Percentiles rank a stretch among this genome's conserved stretches.
Conservation (phyloP, 2,888 invertebrate species). For the Drosophila maculinotata region DNA sequence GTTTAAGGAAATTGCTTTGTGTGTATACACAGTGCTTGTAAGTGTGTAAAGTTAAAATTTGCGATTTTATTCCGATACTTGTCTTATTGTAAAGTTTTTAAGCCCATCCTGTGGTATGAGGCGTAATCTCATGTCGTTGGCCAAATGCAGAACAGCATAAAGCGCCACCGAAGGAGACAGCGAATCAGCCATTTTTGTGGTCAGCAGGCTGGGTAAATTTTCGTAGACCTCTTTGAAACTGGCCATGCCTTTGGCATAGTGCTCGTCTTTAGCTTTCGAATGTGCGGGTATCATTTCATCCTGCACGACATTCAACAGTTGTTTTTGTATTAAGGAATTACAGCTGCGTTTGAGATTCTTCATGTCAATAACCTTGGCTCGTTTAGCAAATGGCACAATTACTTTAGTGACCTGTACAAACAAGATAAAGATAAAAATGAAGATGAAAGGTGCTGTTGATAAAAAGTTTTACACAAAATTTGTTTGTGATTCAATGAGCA, state of each 20-base stretch:
- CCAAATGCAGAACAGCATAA: slow-evolving; percentile 92
- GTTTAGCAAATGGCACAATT: slow-evolving; percentile 91
- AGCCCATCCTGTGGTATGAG: slow-evolving; percentile 86
- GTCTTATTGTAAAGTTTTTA: slow-evolving; percentile 86
- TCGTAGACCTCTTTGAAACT: slow-evolving; percentile 87
- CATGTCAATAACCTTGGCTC: slow-evolving; percentile 95
- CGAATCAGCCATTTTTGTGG: slow-evolving; percentile 89
- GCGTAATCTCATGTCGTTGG: slow-evolving; percentile 91
- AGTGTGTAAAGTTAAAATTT: background rate
- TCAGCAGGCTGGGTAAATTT: slow-evolving; percentile 87
- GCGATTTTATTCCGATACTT: slow-evolving; percentile 66
- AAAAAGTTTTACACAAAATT: too few relatives aligned
- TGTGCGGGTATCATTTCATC: slow-evolving; percentile 63
- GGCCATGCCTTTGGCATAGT: slow-evolving; percentile 85
- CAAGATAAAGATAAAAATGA: slow-evolving; percentile 6
- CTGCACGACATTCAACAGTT: slow-evolving; percentile 55
- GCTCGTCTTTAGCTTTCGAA: slow-evolving; percentile 63
- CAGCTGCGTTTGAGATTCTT: slow-evolving; percentile 92
- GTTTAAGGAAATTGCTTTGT: background rate
- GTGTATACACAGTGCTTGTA: background rate
- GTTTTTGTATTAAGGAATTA: slow-evolving; percentile 87
- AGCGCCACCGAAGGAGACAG: slow-evolving; percentile 92
- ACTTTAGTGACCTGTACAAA: slow-evolving; percentile 86
- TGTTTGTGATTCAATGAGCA: too few relatives aligned
- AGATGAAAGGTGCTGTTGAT: background rate